Evolutionary conservation across 2,113 vertebrate species (phyloP).

Genomic region (Grammomys surdaster): DNA sequence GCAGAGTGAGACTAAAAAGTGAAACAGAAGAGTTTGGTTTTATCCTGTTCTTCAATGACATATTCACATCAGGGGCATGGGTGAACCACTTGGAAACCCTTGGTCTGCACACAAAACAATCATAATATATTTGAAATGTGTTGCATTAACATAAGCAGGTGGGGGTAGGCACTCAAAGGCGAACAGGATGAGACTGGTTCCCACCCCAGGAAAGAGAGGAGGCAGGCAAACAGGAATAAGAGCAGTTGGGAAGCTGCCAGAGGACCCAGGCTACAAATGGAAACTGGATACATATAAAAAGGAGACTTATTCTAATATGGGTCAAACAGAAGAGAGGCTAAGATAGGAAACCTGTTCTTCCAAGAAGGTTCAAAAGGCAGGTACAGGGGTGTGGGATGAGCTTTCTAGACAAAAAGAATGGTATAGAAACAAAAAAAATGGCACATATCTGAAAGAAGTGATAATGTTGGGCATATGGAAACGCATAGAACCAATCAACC

Average conservation of each 20-base stretch:
- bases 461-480: too few relatives aligned
- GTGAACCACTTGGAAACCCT: neutral
- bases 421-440: rapidly evolving
- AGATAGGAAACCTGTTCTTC: neutral
- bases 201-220: neutral
- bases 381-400: neutral
- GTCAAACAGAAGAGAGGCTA: neutral
- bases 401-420: neutral
- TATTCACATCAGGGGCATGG: neutral
- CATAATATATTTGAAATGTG: neutral
- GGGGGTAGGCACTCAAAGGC: neutral
- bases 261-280: neutral
- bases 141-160: neutral
- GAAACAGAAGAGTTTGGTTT: neutral
- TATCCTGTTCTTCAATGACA: neutral
- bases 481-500: neutral
- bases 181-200: neutral
- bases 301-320: too few relatives aligned
- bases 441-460: neutral
- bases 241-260: neutral
- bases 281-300: neutral
- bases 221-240: neutral
- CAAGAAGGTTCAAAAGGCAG: neutral
- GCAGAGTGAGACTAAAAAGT: neutral
- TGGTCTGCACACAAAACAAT: neutral